Conservation (phyloP, 1,140 invertebrate species). For the Holcopasites calliopsidis region DNA sequence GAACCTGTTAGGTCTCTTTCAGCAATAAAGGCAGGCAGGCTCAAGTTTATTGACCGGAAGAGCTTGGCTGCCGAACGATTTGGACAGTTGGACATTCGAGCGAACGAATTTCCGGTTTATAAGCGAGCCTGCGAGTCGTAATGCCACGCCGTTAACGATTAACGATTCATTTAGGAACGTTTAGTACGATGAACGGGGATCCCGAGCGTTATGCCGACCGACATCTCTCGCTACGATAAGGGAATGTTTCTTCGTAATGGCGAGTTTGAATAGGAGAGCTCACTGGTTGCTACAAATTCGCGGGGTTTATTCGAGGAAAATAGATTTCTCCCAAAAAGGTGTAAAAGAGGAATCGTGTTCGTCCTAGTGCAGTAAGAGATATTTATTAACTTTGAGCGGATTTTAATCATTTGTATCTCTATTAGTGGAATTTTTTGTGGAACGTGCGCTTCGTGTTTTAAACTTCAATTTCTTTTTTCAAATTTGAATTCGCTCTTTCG, state of each 20-base stretch:
- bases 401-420: too few species aligned
- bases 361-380: not conserved
- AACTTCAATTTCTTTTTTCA: too few species aligned
- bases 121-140: slow-evolving; percentile 73
- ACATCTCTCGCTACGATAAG: slow-evolving; percentile 40
- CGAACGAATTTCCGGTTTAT: slow-evolving; percentile 77
- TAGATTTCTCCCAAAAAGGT: too few species aligned
- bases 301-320: not conserved
- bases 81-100: slow-evolving; percentile 69
- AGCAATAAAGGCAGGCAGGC: slow-evolving; percentile 72
- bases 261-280: slow-evolving; percentile 24
- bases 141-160: slow-evolving; percentile 76
- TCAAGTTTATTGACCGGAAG: slow-evolving; percentile 75
- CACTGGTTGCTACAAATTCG: slow-evolving; percentile 34
- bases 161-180: slow-evolving; percentile 79
- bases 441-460: not conserved
- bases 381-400: too few species aligned
- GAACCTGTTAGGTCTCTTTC: slow-evolving; percentile 50
- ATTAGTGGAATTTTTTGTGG: too few species aligned
- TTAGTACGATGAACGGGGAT: slow-evolving; percentile 64
- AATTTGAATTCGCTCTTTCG: not conserved
- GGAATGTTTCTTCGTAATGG: slow-evolving; percentile 28
- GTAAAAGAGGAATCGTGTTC: not conserved
- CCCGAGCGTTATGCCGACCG: slow-evolving; percentile 37
- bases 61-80: slow-evolving; percentile 67